These are phyloP conservation scores for Microctonus hyperodae DNA, from an alignment of 2,888 invertebrate genomes.

Conservation along the genomic window DNA sequence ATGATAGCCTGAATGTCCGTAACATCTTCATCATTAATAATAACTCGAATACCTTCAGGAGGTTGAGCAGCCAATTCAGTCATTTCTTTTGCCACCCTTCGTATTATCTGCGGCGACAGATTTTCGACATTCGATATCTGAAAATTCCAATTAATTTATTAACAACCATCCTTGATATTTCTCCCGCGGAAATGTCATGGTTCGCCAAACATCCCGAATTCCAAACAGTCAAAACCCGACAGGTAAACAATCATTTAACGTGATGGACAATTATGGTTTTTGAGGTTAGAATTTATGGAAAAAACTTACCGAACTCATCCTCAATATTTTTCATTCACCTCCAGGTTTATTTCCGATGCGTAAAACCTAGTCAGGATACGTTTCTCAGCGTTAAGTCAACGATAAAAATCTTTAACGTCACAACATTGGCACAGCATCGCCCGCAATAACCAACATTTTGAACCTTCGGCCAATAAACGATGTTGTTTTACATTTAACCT, in stretches of 20 bases:
- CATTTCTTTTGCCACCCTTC: slow-evolving; percentile 88
- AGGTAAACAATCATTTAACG: slow-evolving; percentile 30
- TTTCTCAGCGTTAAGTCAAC: slow-evolving; percentile 19
- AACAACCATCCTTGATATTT: too few relatives aligned
- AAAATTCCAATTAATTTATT: too few relatives aligned
- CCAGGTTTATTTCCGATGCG: slow-evolving; percentile 13
- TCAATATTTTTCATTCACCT: slow-evolving; percentile 38
- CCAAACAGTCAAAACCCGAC: background rate
- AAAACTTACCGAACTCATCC: slow-evolving; percentile 56
- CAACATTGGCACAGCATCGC: slow-evolving; percentile 54
- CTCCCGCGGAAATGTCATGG: slow-evolving; percentile 6
- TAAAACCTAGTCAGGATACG: slow-evolving; percentile 15
- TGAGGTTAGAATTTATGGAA: background rate
- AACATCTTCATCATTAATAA: slow-evolving; percentile 90
- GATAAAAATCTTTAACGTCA: slow-evolving; percentile 57
- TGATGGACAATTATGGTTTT: background rate
- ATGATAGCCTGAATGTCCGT: slow-evolving; percentile 93
- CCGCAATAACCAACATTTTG: slow-evolving; percentile 60
- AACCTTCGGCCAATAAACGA: slow-evolving; percentile 56
- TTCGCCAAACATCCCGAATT: background rate
- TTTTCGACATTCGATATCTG: slow-evolving; percentile 93
- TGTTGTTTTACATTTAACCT: slow-evolving; percentile 41
- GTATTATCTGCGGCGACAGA: slow-evolving; percentile 90
- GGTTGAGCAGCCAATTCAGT: slow-evolving; percentile 82
- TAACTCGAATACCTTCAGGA: slow-evolving; percentile 90